phyloP scores from a whole-genome alignment of 35 echinoderm and acorn worm species.

The Lytechinus variegatus region DNA sequence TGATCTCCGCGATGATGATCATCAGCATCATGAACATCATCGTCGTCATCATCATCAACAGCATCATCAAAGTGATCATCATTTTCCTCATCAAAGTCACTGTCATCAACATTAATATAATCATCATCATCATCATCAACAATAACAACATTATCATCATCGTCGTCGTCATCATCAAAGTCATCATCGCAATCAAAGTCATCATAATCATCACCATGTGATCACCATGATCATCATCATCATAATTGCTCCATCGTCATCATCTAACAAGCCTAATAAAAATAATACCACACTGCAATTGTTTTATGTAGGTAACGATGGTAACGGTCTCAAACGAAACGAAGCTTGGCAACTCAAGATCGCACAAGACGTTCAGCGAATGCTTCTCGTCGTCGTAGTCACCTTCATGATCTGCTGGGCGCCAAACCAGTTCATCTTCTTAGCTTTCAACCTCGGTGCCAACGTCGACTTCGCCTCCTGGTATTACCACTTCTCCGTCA shows the following conservation, averaged over 20 bases:
- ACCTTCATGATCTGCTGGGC: constrained; percentile 83
- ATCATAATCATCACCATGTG: background rate
- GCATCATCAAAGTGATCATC: background rate
- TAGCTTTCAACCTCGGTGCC: constrained; percentile 74
- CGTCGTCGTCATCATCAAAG: background rate
- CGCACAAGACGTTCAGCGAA: constrained; percentile 57
- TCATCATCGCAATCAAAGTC: background rate
- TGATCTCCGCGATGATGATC: too few species aligned
- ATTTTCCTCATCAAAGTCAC: background rate
- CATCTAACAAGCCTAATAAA: background rate
- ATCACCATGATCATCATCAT: background rate
- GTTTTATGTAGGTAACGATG: background rate
- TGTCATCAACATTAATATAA: background rate
- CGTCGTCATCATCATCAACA: background rate
- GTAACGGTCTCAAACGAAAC: background rate
- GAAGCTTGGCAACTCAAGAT: constrained; percentile 75
- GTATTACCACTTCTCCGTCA: constrained; percentile 83
- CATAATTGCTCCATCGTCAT: background rate
- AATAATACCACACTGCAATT: too few species aligned
- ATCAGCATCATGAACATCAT: background rate
- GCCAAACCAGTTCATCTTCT: constrained; percentile 83
- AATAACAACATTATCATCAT: background rate
- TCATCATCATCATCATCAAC: background rate
- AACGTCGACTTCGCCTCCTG: constrained; percentile 63
- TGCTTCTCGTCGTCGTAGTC: constrained; percentile 64